A percentile compares a stretch with the other conserved stretches of the same genome.
Evolutionary conservation across 2,888 invertebrate species (phyloP).

Genomic region (Resseliella maxima): DNA sequence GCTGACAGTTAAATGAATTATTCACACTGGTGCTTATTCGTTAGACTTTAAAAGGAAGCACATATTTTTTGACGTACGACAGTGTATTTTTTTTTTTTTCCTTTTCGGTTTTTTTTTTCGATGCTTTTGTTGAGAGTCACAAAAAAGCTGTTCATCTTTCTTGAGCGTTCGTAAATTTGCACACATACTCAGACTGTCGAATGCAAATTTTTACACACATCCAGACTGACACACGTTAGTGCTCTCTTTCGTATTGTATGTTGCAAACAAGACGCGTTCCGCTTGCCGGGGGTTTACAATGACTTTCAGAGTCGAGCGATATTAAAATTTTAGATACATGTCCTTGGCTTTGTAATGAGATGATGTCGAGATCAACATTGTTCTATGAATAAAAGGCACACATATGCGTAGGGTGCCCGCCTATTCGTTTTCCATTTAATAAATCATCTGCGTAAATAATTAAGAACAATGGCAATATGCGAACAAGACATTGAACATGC

Average conservation of each 20-base stretch:
- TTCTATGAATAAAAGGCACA: neutral
- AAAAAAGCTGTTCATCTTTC: neutral
- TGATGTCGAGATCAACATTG: neutral
- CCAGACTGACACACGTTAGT: neutral
- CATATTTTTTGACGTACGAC: neutral
- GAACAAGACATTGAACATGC: neutral
- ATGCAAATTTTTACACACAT: constrained; percentile 4
- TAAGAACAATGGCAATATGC: neutral
- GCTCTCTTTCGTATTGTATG: neutral
- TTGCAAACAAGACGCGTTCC: neutral
- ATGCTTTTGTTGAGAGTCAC: neutral
- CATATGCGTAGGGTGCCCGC: constrained; percentile 7
- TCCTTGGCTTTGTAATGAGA: neutral
- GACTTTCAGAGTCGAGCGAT: neutral
- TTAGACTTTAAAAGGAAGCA: neutral
- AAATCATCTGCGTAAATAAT: constrained; percentile 52
- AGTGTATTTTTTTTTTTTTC: no score
- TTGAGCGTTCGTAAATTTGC: neutral
- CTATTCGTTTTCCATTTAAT: constrained; percentile 36
- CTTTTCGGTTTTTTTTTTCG: no score
- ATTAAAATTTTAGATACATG: constrained; percentile 26
- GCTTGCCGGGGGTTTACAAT: neutral
- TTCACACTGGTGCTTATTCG: no score
- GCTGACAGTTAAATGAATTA: constrained; percentile 34
- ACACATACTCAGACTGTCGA: neutral